These are phyloP conservation scores for Centropus unirufus DNA, from an alignment of 2,113 vertebrate species.

Conservation along the genomic window DNA sequence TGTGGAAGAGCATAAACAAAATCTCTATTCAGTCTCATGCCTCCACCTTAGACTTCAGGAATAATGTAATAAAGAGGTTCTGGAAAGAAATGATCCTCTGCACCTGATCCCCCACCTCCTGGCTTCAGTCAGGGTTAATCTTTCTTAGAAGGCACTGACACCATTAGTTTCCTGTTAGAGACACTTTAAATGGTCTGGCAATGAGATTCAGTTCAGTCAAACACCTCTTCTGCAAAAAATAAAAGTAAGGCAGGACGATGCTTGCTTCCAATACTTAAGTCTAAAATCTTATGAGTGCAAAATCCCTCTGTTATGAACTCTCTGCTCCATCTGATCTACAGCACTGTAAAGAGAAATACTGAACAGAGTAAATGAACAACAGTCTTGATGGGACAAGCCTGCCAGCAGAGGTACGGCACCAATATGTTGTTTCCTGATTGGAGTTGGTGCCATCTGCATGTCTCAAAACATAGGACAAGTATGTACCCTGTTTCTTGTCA, in stretches of 20 bases:
- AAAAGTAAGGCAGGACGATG: not conserved
- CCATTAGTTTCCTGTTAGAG: not conserved
- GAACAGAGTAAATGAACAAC: not conserved
- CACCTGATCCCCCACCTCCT: not conserved
- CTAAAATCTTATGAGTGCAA: not conserved
- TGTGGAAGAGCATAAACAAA: not conserved
- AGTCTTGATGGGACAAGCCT: not conserved
- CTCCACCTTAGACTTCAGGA: not conserved
- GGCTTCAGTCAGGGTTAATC: not conserved
- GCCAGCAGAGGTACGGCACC: not conserved
- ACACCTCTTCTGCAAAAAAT: not conserved
- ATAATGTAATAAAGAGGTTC: not conserved
- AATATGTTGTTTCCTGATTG: rapidly evolving
- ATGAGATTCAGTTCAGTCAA: not conserved
- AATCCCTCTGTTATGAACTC: not conserved
- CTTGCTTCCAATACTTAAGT: not conserved
- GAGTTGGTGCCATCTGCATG: rapidly evolving
- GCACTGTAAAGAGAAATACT: not conserved
- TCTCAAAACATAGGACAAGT: not conserved
- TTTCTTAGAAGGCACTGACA: not conserved
- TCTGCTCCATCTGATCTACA: not conserved
- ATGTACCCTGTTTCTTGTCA: not conserved
- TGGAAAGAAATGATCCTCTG: not conserved
- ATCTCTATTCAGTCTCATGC: not conserved
- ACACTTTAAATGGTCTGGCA: not conserved